Conservation (phyloP, 1,140 invertebrate species). For the Drosophila varians region DNA sequence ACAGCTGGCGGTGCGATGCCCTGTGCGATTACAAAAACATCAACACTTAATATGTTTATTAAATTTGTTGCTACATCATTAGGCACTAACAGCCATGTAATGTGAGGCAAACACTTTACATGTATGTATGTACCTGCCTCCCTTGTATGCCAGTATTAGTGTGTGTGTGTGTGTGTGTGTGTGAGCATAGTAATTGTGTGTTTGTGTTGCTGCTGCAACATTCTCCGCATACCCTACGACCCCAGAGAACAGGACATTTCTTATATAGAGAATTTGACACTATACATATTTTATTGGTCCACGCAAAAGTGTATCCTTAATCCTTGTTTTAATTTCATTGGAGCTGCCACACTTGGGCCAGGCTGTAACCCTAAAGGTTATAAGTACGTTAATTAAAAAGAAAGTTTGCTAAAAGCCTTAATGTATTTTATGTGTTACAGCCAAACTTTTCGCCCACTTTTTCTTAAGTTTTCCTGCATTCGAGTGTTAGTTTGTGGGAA, state of each 20-base stretch:
- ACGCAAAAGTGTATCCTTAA: too few relatives aligned
- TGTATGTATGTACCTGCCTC: conserved; percentile 12
- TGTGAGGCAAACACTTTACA: conserved; percentile 70
- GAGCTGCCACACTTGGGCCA: too few relatives aligned
- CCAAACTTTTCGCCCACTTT: not conserved
- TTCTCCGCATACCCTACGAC: not conserved
- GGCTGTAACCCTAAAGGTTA: not conserved
- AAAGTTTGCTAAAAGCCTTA: not conserved
- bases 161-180: conserved; percentile 1
- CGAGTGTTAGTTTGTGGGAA: not conserved
- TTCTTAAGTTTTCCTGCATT: not conserved
- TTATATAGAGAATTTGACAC: too few relatives aligned
- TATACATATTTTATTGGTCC: too few relatives aligned
- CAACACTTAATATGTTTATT: conserved; percentile 82
- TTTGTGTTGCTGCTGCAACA: conserved; percentile 18
- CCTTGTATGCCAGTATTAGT: conserved; percentile 7
- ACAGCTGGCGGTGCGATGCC: conserved; percentile 25
- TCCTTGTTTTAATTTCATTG: too few relatives aligned
- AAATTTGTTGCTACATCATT: conserved; percentile 83
- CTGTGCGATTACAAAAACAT: conserved; percentile 76
- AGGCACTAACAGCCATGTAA: conserved; percentile 79
- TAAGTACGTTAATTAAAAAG: not conserved
- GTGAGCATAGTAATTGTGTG: not conserved
- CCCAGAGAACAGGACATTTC: not conserved
- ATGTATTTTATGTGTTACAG: not conserved